Percentiles rank a stretch among this genome's conserved stretches.
phyloP scores from a whole-genome alignment of 2,888 invertebrate genomes.

The Hybos culiciformis region DNA sequence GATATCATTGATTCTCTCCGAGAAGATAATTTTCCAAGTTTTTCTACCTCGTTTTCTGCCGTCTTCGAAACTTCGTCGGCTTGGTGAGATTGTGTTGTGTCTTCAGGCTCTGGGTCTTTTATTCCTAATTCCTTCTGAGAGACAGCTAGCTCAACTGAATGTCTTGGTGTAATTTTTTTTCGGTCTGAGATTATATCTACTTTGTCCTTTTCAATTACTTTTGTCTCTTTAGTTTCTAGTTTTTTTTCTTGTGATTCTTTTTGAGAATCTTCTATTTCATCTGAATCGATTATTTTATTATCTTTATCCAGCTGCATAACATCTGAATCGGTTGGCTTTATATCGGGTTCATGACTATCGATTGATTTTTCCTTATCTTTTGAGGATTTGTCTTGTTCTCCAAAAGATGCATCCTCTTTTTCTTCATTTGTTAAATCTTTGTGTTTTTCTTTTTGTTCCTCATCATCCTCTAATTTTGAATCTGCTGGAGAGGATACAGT shows the following conservation, averaged over 20 bases:
- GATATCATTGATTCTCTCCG: background rate
- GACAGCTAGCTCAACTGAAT: background rate
- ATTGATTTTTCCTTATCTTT: background rate
- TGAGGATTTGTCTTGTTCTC: background rate
- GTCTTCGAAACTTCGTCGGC: background rate
- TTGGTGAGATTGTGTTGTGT: background rate
- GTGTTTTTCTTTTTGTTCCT: background rate
- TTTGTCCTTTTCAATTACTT: background rate
- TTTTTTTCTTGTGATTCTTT: too few species aligned
- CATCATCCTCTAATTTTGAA: too few species aligned
- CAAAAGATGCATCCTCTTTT: background rate
- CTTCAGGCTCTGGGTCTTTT: background rate
- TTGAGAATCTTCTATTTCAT: too few species aligned
- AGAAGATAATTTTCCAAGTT: background rate
- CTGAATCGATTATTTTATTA: too few species aligned
- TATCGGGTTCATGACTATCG: background rate
- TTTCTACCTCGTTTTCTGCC: conserved; percentile 14
- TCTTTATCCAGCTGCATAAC: too few species aligned
- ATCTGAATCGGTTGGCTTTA: too few species aligned
- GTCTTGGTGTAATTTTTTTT: background rate
- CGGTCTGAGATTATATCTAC: background rate
- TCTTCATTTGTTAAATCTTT: background rate
- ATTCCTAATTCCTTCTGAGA: too few species aligned
- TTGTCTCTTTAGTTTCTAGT: too few species aligned
- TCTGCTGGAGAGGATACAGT: background rate